phyloP scores from a whole-genome alignment of 2,113 vertebrate species.

The Pollachius pollachius region DNA sequence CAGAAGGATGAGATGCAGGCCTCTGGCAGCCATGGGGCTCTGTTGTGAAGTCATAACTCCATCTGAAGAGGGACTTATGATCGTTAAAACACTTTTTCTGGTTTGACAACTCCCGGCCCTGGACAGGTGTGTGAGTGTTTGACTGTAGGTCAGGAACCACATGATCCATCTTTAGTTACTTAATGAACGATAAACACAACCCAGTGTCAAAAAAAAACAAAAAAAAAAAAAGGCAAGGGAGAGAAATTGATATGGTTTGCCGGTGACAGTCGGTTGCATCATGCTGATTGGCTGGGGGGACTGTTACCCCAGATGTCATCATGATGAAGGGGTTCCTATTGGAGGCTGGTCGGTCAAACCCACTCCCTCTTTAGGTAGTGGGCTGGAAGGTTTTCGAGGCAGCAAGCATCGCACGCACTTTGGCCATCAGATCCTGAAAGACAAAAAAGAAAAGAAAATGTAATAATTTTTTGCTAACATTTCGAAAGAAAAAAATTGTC shows the following conservation, averaged over 20 bases:
- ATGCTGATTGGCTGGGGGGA: slow-evolving; percentile 27
- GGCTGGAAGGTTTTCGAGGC: slow-evolving; percentile 92
- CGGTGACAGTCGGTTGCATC: background rate
- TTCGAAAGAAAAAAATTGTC: background rate
- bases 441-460: background rate
- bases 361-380: slow-evolving; percentile 76
- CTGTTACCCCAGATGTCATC: background rate
- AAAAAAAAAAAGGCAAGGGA: background rate
- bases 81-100: background rate
- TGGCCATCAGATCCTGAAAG: slow-evolving; percentile 94
- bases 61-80: slow-evolving; percentile 20
- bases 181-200: background rate
- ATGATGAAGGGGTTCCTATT: background rate
- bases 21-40: slow-evolving; percentile 45
- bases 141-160: no score
- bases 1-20: slow-evolving; percentile 66
- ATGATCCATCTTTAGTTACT: no score
- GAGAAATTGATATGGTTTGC: background rate
- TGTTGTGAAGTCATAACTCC: slow-evolving; percentile 30
- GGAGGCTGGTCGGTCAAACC: background rate
- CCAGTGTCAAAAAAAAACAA: no score
- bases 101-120: no score
- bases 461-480: background rate
- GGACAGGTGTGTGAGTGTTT: background rate
- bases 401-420: slow-evolving; percentile 97